Conservation (phyloP, 1,140 invertebrate species). For the Pygmarrhopalites habei region DNA sequence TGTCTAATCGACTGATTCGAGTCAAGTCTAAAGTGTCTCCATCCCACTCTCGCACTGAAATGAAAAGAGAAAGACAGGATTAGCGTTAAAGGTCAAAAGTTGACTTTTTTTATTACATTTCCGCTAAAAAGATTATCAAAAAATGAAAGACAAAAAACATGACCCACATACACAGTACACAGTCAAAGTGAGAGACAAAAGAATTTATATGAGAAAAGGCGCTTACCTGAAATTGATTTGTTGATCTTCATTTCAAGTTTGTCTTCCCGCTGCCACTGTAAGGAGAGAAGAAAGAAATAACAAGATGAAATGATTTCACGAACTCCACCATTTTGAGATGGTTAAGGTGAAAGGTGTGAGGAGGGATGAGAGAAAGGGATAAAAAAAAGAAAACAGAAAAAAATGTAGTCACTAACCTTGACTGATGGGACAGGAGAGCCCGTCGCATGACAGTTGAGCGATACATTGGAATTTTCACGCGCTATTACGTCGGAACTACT, state of each 20-base stretch:
- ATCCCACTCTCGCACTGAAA: slow-evolving; percentile 69
- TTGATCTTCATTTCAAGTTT: slow-evolving; percentile 61
- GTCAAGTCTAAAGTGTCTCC: slow-evolving; percentile 75
- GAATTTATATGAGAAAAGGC: neutral
- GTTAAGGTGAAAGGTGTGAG: no score
- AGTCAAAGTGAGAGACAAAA: neutral
- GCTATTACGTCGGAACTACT: slow-evolving; percentile 86
- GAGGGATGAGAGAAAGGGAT: no score
- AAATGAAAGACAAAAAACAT: neutral
- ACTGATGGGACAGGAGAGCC: slow-evolving; percentile 80
- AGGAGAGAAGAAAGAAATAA: no score
- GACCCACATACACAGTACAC: neutral
- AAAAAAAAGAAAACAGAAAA: no score
- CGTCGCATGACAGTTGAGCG: slow-evolving; percentile 74
- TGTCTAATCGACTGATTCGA: slow-evolving; percentile 64
- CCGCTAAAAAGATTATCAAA: neutral
- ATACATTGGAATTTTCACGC: slow-evolving; percentile 80
- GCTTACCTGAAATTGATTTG: slow-evolving; percentile 65
- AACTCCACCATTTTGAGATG: no score
- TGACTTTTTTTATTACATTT: neutral
- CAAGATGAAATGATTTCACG: no score
- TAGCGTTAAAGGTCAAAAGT: no score
- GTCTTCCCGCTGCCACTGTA: slow-evolving; percentile 61
- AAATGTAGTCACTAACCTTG: slow-evolving; percentile 44
- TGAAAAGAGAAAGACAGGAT: neutral